Percentiles rank a stretch among this genome's conserved stretches.
These are phyloP conservation scores for Maylandia zebra DNA, from an alignment of 2,113 vertebrate species.

Conservation along the genomic window DNA sequence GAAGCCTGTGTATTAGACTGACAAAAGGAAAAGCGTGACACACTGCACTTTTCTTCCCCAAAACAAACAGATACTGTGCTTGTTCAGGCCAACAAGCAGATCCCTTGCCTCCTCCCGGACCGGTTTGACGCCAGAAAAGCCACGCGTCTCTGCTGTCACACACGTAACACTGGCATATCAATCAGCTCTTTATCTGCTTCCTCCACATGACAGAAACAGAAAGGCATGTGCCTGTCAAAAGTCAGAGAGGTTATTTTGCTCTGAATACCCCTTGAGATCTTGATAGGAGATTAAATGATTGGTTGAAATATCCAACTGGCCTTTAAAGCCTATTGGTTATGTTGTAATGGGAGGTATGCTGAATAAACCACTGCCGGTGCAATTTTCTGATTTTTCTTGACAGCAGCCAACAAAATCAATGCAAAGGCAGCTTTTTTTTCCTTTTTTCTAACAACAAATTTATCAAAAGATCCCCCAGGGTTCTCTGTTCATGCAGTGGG, in stretches of 20 bases:
- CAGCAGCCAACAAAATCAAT: background rate
- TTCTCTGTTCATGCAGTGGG: background rate
- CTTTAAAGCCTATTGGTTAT: background rate
- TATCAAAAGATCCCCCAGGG: background rate
- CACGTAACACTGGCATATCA: constrained; percentile 10
- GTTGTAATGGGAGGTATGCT: background rate
- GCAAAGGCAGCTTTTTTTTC: background rate
- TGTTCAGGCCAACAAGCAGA: constrained; percentile 7
- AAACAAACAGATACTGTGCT: constrained; percentile 50
- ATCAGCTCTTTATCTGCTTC: constrained; percentile 36
- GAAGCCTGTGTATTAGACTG: background rate
- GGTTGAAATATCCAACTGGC: background rate
- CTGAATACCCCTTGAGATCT: background rate
- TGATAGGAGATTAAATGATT: background rate
- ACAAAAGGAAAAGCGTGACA: constrained; percentile 31
- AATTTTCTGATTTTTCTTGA: background rate
- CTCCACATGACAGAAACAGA: background rate
- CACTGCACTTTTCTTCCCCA: background rate
- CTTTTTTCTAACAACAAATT: background rate
- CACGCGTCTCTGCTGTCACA: constrained; percentile 31
- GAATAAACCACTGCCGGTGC: background rate
- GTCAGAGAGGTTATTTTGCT: background rate
- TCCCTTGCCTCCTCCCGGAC: constrained; percentile 22
- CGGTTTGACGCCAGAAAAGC: constrained; percentile 34
- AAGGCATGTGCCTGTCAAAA: constrained; percentile 7